Conservation (phyloP, 2,888 invertebrate species). For the Latrodectus hesperus region DNA sequence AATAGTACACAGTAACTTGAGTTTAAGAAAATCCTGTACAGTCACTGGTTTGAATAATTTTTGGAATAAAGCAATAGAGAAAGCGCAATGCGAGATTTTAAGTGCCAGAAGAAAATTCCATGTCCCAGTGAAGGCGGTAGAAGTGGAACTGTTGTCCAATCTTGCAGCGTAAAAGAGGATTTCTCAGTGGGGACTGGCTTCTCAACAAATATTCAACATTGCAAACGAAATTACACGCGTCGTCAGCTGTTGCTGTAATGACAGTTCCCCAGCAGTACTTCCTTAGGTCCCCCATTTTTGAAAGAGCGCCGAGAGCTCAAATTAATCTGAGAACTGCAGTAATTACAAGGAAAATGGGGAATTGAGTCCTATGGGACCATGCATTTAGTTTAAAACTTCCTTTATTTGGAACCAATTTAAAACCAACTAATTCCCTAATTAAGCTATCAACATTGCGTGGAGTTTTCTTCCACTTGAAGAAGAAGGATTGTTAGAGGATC, state of each 20-base stretch:
- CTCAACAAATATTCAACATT: slow-evolving; percentile 22
- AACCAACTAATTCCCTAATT: slow-evolving; percentile 36
- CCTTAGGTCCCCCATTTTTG: slow-evolving; percentile 20
- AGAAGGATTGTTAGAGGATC: too few relatives aligned
- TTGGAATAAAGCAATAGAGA: too few relatives aligned
- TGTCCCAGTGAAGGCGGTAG: background rate
- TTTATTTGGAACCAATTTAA: slow-evolving; percentile 32
- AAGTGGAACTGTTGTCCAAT: slow-evolving; percentile 8
- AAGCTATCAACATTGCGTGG: slow-evolving; percentile 13
- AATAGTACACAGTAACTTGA: too few relatives aligned
- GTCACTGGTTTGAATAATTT: too few relatives aligned
- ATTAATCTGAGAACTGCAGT: slow-evolving; percentile 43
- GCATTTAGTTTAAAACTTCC: slow-evolving; percentile 28
- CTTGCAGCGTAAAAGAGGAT: slow-evolving; percentile 4
- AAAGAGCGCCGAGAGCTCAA: slow-evolving; percentile 30
- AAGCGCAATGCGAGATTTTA: too few relatives aligned
- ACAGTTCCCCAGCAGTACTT: slow-evolving; percentile 17
- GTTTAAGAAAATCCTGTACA: too few relatives aligned
- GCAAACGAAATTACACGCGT: slow-evolving; percentile 47
- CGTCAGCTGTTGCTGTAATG: slow-evolving; percentile 35
- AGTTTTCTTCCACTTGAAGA: too few relatives aligned
- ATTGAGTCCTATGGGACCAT: slow-evolving; percentile 6
- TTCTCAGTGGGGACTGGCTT: background rate
- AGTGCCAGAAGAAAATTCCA: too few relatives aligned
- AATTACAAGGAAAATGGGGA: slow-evolving; percentile 40